phyloP scores from a whole-genome alignment of 2,797 vertebrate species.

The Cheracebus regulus region DNA sequence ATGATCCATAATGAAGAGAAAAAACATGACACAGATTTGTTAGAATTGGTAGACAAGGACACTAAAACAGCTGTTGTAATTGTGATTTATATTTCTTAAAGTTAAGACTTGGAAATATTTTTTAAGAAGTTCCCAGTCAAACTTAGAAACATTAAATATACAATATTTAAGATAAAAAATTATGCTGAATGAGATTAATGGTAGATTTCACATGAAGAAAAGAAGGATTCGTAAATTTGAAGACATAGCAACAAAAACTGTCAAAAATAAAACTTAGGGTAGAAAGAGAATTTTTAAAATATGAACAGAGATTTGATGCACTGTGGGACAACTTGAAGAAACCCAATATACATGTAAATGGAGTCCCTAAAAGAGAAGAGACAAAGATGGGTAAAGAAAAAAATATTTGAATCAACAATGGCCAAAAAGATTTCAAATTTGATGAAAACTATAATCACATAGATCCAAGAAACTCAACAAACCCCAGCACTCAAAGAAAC shows the following conservation, averaged over 20 bases:
- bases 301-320: not conserved
- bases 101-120: not conserved
- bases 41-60: not conserved
- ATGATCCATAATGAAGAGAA: not conserved
- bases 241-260: not conserved
- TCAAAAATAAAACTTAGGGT: constrained; percentile 9
- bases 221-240: constrained; percentile 10
- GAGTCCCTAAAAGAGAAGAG: not conserved
- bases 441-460: not conserved
- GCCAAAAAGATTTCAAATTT: not conserved
- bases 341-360: not conserved
- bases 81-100: not conserved
- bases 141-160: not conserved
- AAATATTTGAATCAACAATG: not conserved
- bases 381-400: not conserved
- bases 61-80: not conserved
- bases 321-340: not conserved
- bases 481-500: not conserved
- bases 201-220: not conserved
- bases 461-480: constrained; percentile 29
- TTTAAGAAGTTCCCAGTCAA: not conserved
- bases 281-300: constrained; percentile 1
- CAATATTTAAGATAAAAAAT: not conserved
- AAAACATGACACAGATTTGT: not conserved
- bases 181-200: not conserved